Conservation (phyloP, 2,888 invertebrate species). For the Lymantria dispar region DNA sequence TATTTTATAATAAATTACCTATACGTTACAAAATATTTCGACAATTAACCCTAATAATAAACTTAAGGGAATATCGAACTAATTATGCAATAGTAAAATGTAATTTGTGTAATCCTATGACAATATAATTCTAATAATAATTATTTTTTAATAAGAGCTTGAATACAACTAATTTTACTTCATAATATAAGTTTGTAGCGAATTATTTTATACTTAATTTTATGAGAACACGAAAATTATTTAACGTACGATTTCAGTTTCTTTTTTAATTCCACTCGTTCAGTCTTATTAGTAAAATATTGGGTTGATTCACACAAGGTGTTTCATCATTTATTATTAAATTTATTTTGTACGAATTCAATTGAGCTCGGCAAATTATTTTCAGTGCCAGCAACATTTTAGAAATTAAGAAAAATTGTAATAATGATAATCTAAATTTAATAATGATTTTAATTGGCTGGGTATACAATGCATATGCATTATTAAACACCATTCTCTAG, state of each 20-base stretch:
- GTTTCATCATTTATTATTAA: slow-evolving; percentile 33
- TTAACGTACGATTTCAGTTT: slow-evolving; percentile 21
- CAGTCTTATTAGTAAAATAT: slow-evolving; percentile 56
- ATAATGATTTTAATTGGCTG: slow-evolving; percentile 21
- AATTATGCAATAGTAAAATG: too few relatives aligned
- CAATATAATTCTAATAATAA: too few relatives aligned
- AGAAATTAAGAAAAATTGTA: slow-evolving; percentile 10
- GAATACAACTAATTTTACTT: neutral
- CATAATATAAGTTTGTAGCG: neutral
- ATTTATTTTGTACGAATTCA: slow-evolving; percentile 53
- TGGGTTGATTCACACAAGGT: slow-evolving; percentile 37
- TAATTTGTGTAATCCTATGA: too few relatives aligned
- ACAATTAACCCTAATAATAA: too few relatives aligned
- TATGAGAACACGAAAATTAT: slow-evolving; percentile 40
- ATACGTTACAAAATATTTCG: too few relatives aligned
- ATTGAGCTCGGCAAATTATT: slow-evolving; percentile 41
- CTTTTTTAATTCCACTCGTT: slow-evolving; percentile 43
- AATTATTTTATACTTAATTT: slow-evolving; percentile 30
- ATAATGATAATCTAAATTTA: slow-evolving; percentile 15
- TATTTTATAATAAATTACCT: too few relatives aligned
- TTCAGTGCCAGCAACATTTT: slow-evolving; percentile 20
- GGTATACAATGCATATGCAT: slow-evolving; percentile 26
- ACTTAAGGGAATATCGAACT: too few relatives aligned
- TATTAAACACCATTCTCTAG: slow-evolving; percentile 43
- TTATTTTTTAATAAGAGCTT: too few relatives aligned